phyloP scores from a whole-genome alignment of 2,797 vertebrate species.

The Pagetopsis macropterus region DNA sequence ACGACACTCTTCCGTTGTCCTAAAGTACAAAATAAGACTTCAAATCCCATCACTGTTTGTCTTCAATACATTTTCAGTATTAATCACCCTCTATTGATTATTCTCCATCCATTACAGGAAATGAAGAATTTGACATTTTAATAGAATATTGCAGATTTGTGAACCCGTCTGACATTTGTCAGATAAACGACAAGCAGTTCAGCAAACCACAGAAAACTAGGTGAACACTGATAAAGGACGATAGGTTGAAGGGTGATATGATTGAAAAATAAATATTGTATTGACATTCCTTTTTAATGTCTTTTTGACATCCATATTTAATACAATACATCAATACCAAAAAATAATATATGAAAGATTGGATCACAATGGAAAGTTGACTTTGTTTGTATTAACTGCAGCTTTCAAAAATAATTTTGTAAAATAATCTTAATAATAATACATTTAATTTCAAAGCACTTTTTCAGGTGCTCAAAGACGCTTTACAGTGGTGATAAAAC shows the following conservation, averaged over 20 bases:
- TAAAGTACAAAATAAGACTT: conserved; percentile 19
- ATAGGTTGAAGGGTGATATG: not conserved
- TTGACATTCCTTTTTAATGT: not conserved
- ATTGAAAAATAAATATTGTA: no score
- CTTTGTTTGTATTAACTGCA: not conserved
- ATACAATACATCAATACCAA: not conserved
- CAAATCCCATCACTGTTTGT: conserved; percentile 11
- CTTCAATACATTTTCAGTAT: conserved; percentile 34
- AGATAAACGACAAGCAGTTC: not conserved
- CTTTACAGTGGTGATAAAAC: no score
- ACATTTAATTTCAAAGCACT: no score
- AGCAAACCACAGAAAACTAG: not conserved
- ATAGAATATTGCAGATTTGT: conserved; percentile 18
- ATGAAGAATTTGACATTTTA: conserved; percentile 20
- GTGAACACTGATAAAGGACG: not conserved
- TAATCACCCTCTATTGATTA: conserved; percentile 28
- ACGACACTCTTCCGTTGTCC: conserved; percentile 14
- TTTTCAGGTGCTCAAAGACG: no score
- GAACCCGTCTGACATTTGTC: not conserved
- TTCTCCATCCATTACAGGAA: conserved; percentile 17
- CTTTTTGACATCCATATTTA: not conserved
- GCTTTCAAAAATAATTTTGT: not conserved
- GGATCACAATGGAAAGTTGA: not conserved
- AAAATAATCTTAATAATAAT: no score
- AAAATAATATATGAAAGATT: not conserved